Evolutionary conservation across 2,797 vertebrate genomes (phyloP).

Genomic region (Onychomys leucogaster): DNA sequence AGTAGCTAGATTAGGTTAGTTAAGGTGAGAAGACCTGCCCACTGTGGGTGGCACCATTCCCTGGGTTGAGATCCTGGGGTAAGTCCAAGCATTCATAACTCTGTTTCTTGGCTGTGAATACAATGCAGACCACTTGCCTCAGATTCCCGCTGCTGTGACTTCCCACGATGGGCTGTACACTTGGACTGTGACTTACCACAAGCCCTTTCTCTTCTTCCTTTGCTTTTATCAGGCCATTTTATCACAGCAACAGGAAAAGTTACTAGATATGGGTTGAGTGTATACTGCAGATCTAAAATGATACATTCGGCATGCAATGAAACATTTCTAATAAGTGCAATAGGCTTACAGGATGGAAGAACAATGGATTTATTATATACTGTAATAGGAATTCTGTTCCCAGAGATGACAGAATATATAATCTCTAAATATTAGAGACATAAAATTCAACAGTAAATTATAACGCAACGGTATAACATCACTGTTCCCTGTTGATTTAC

Average conservation of each 20-base stretch:
- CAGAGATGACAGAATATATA: constrained; percentile 2
- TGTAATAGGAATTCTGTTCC: constrained; percentile 8
- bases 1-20: neutral
- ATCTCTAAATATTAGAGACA: constrained; percentile 41
- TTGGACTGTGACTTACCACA: neutral
- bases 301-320: neutral
- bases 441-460: constrained; percentile 34
- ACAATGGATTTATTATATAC: neutral
- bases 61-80: neutral
- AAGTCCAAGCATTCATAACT: neutral
- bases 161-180: neutral
- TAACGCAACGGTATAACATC: neutral
- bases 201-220: neutral
- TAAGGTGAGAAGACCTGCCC: neutral
- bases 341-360: neutral
- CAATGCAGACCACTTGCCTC: neutral
- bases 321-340: neutral
- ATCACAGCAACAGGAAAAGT: neutral
- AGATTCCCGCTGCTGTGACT: neutral
- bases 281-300: constrained; percentile 23
- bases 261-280: neutral
- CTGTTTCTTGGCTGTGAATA: neutral
- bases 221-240: neutral
- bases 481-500: constrained; percentile 9
- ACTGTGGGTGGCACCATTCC: neutral